These are phyloP conservation scores for Sceloporus tristichus DNA, from an alignment of 2,113 vertebrate species.

Conservation along the genomic window DNA sequence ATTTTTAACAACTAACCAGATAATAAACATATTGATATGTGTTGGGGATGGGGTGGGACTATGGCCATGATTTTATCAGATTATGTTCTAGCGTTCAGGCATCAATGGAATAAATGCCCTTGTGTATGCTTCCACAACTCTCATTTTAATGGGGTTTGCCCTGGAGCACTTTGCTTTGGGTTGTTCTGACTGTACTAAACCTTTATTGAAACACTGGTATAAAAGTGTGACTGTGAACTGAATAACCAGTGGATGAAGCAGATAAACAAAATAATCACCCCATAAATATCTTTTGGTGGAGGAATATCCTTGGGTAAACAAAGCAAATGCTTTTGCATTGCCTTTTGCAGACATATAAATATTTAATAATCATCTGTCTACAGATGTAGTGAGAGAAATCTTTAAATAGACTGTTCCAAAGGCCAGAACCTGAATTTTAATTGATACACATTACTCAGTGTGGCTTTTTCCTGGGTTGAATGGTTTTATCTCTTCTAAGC, in stretches of 20 bases:
- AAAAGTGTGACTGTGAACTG: conserved; percentile 55
- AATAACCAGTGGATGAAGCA: conserved; percentile 56
- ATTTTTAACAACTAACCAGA: background rate
- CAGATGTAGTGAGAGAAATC: conserved; percentile 72
- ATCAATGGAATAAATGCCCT: background rate
- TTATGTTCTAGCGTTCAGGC: background rate
- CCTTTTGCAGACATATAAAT: conserved; percentile 81
- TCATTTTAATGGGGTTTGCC: background rate
- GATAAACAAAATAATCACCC: conserved; percentile 68
- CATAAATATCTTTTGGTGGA: conserved; percentile 27
- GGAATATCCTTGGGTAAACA: conserved; percentile 61
- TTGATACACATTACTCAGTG: conserved; percentile 72
- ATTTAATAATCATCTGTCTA: conserved; percentile 84
- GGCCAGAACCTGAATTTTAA: conserved; percentile 80
- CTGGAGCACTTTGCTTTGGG: background rate
- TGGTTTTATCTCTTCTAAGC: conserved; percentile 67
- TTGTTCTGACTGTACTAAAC: background rate
- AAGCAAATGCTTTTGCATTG: conserved; percentile 66
- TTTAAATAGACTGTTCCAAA: conserved; percentile 79
- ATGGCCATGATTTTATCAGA: background rate
- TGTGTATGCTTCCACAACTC: too few species aligned
- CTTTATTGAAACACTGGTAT: conserved; percentile 38
- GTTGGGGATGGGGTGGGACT: too few species aligned
- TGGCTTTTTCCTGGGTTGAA: conserved; percentile 66
- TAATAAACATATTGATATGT: background rate